Conservation (phyloP, 2,888 invertebrate species). For the Oligia fasciuncula region DNA sequence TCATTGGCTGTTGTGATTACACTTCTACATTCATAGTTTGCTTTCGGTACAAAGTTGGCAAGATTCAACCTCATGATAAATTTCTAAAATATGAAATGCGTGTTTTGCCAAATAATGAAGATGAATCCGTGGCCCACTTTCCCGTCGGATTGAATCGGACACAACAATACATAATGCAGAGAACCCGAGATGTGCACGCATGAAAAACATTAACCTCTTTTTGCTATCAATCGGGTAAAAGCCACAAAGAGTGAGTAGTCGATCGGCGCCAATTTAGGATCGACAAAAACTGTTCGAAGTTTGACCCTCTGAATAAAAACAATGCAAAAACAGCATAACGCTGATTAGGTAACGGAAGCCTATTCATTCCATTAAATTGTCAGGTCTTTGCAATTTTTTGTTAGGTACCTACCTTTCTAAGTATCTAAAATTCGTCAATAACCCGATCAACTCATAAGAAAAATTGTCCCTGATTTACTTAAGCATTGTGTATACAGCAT, state of each 20-base stretch:
- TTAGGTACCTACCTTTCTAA: not conserved
- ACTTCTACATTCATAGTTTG: not conserved
- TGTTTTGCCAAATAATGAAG: conserved; percentile 40
- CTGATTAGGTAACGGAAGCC: not conserved
- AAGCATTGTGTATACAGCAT: not conserved
- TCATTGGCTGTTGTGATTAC: not conserved
- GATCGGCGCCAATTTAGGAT: conserved; percentile 4
- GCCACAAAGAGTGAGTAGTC: conserved; percentile 34
- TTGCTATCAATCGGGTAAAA: conserved; percentile 36
- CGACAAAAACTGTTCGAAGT: conserved; percentile 25
- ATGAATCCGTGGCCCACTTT: conserved; percentile 32
- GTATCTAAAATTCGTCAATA: not conserved
- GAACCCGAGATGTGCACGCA: conserved; percentile 44
- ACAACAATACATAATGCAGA: conserved; percentile 28
- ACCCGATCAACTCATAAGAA: not conserved
- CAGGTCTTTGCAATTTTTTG: not conserved
- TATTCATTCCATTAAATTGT: conserved; percentile 1
- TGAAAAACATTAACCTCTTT: conserved; percentile 54
- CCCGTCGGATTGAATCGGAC: conserved; percentile 5
- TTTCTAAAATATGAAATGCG: conserved; percentile 26
- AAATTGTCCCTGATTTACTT: not conserved
- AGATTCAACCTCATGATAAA: not conserved
- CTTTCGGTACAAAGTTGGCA: not conserved
- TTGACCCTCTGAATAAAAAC: conserved; percentile 20
- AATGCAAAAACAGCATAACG: conserved; percentile 1